Percentiles rank a stretch among this genome's conserved stretches.
phyloP scores from a whole-genome alignment of 2,797 vertebrate genomes.

The Melanotaenia maccullochi region DNA sequence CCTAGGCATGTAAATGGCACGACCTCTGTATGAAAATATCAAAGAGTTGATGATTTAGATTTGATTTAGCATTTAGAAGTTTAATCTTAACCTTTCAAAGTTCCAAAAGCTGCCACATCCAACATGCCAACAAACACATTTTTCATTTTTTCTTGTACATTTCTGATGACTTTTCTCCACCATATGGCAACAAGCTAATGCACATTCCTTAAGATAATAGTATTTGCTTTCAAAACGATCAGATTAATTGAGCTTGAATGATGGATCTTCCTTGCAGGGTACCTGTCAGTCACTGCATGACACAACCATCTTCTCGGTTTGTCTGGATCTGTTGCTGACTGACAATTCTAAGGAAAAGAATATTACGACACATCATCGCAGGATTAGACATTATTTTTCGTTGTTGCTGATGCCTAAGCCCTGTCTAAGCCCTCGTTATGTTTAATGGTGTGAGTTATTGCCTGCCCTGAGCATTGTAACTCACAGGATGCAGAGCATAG shows the following conservation, averaged over 20 bases:
- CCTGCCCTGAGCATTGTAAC: constrained; percentile 80
- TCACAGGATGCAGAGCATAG: constrained; percentile 74
- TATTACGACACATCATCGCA: constrained; percentile 57
- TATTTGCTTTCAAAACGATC: constrained; percentile 38
- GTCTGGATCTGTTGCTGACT: constrained; percentile 35
- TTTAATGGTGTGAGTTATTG: constrained; percentile 87
- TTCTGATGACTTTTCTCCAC: neutral
- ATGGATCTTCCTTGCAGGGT: constrained; percentile 23
- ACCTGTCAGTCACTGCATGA: constrained; percentile 34
- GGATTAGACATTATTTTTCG: constrained; percentile 75
- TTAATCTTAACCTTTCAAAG: neutral
- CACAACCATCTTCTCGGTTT: constrained; percentile 12
- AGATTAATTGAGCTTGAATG: constrained; percentile 39
- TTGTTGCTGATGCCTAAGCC: constrained; percentile 73
- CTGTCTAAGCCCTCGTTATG: constrained; percentile 79
- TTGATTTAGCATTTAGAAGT: neutral
- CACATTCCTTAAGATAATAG: constrained; percentile 28
- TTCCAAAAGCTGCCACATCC: neutral
- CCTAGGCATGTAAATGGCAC: no score
- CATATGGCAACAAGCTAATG: constrained; percentile 12
- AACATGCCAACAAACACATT: neutral
- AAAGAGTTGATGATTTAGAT: neutral
- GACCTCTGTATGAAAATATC: no score
- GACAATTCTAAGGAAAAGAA: constrained; percentile 44
- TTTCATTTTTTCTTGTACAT: neutral